Percentiles rank a stretch among this genome's conserved stretches.
Conservation (phyloP, 2,888 invertebrate genomes). For the Dryocosmus kuriphilus region DNA sequence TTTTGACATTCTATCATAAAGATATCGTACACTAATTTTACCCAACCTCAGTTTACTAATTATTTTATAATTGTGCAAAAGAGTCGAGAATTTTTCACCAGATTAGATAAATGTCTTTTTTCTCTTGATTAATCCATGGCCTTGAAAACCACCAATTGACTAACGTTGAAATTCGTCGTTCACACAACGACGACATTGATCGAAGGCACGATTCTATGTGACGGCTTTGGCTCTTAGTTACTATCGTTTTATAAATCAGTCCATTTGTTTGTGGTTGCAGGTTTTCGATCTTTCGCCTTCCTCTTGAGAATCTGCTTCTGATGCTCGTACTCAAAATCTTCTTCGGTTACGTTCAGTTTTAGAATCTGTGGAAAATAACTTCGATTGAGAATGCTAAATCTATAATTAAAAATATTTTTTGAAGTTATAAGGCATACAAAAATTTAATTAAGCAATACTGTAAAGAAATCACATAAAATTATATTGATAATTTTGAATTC, state of each 20-base stretch:
- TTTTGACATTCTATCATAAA: no score
- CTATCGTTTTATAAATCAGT: slow-evolving; percentile 49
- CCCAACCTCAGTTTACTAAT: no score
- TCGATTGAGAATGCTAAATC: not conserved
- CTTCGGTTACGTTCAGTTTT: slow-evolving; percentile 89
- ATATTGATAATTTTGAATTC: no score
- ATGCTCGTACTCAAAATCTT: slow-evolving; percentile 94
- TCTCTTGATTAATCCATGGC: slow-evolving; percentile 16
- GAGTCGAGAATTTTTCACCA: not conserved
- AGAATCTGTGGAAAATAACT: slow-evolving; percentile 80
- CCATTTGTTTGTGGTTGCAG: slow-evolving; percentile 43
- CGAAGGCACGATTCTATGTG: slow-evolving; percentile 30
- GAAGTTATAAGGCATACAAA: no score
- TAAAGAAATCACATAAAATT: no score
- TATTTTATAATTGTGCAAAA: no score
- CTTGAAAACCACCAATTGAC: not conserved
- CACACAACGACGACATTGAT: slow-evolving; percentile 22
- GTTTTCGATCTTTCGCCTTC: slow-evolving; percentile 70
- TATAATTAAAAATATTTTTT: no score
- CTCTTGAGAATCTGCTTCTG: slow-evolving; percentile 87
- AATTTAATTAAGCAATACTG: no score
- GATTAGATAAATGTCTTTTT: slow-evolving; percentile 18
- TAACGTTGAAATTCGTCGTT: not conserved
- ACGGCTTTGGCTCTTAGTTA: slow-evolving; percentile 9
- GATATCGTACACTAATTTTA: no score